Evolutionary conservation across 2,888 invertebrate genomes (phyloP).

Genomic region (Synergus laeviventris): DNA sequence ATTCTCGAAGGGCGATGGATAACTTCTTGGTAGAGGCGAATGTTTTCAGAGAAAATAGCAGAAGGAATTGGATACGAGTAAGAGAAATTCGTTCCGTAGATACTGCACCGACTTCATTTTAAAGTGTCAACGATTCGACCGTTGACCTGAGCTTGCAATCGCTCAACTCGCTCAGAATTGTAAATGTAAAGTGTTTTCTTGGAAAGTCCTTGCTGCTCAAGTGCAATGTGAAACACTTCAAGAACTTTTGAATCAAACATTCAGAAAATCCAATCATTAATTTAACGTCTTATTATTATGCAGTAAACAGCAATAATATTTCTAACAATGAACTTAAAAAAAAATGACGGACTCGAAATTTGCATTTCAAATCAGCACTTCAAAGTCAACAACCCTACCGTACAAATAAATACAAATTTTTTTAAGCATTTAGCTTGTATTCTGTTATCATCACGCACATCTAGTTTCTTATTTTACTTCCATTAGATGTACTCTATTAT

Average conservation of each 20-base stretch:
- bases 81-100: constrained; percentile 46
- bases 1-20: not conserved
- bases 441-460: not conserved
- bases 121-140: not conserved
- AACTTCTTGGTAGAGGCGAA: constrained; percentile 5
- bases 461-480: not conserved
- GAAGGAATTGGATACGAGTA: constrained; percentile 56
- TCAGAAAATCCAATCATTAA: not conserved
- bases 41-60: constrained; percentile 61
- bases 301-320: too few species aligned
- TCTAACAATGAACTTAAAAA: too few species aligned
- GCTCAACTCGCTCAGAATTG: too few species aligned
- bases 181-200: too few species aligned
- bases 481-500: not conserved
- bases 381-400: too few species aligned
- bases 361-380: too few species aligned
- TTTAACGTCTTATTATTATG: not conserved
- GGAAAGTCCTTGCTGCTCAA: not conserved
- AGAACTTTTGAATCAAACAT: too few species aligned
- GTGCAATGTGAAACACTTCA: not conserved
- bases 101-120: not conserved
- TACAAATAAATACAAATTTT: not conserved
- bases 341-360: too few species aligned
- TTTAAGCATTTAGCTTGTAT: not conserved
- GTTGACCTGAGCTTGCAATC: not conserved